Percentiles rank a stretch among this genome's conserved stretches.
Conservation (phyloP, 2,888 invertebrate species). For the Pegoplata infirma region DNA sequence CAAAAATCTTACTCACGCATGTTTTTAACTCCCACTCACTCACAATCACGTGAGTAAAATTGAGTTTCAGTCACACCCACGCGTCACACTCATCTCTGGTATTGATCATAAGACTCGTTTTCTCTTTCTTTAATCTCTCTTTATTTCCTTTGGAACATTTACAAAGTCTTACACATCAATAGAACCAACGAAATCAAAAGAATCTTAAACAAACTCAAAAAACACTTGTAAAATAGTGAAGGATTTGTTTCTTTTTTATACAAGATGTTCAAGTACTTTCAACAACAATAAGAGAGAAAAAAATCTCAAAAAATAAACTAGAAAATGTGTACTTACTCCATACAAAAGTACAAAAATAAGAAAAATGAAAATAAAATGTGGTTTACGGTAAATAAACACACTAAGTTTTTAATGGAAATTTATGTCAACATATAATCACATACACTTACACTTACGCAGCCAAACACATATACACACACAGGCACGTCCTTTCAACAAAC, state of each 20-base stretch:
- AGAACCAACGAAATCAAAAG: neutral
- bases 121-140: too few species aligned
- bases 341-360: slow-evolving; percentile 15
- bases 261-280: slow-evolving; percentile 17
- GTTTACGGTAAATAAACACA: slow-evolving; percentile 17
- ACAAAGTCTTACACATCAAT: neutral
- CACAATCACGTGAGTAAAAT: too few species aligned
- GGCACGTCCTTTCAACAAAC: neutral
- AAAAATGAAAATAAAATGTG: neutral
- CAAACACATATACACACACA: neutral
- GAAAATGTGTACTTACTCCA: neutral
- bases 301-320: neutral
- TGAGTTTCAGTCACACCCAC: too few species aligned
- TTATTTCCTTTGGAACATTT: too few species aligned
- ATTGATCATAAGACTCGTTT: too few species aligned
- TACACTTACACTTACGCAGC: neutral
- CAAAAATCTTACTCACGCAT: too few species aligned
- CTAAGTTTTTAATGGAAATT: slow-evolving; percentile 29
- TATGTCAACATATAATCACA: slow-evolving; percentile 37
- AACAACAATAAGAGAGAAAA: slow-evolving; percentile 9
- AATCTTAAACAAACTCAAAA: neutral
- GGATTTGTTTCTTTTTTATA: slow-evolving; percentile 8
- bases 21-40: too few species aligned
- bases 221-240: slow-evolving; percentile 19
- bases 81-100: too few species aligned